Percentiles rank a stretch among this genome's conserved stretches.
Conservation (phyloP, 2,113 vertebrate genomes). For the cattle (Bos taurus) region DNA sequence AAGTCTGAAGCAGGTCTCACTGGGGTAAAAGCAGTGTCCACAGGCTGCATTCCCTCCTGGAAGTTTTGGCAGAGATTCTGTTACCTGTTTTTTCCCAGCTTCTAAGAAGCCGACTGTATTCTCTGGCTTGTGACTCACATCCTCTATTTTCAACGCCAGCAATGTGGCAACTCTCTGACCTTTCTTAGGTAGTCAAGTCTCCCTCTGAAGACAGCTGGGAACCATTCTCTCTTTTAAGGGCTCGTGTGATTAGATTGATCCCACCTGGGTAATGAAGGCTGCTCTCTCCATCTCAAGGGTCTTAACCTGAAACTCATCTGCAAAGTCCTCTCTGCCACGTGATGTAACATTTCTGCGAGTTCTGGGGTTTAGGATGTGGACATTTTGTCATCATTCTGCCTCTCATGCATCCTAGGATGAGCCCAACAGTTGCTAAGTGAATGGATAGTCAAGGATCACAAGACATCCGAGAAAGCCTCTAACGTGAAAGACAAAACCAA, state of each 20-base stretch:
- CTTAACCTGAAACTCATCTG: not conserved
- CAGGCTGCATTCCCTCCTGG: not conserved
- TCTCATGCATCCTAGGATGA: not conserved
- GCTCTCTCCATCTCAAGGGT: not conserved
- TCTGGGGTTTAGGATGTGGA: not conserved
- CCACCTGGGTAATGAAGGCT: not conserved
- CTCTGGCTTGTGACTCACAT: not conserved
- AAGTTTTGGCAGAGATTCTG: not conserved
- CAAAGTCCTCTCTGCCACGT: not conserved
- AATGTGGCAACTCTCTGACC: accelerated
- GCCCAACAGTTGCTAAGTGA: not conserved
- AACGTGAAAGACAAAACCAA: not conserved
- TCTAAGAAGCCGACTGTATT: not conserved
- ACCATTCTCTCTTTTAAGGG: not conserved
- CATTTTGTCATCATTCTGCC: not conserved
- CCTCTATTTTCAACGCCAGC: not conserved
- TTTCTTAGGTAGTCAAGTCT: not conserved
- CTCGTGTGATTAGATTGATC: not conserved
- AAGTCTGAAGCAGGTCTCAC: not conserved
- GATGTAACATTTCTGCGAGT: not conserved
- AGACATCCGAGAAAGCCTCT: not conserved
- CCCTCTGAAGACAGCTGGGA: not conserved
- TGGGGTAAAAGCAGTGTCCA: not conserved
- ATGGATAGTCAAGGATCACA: not conserved
- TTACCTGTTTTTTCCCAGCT: not conserved